Percentiles rank a stretch among this genome's conserved stretches.
Evolutionary conservation across 2,113 vertebrate genomes (phyloP).

Genomic region (Seriola rivoliana): DNA sequence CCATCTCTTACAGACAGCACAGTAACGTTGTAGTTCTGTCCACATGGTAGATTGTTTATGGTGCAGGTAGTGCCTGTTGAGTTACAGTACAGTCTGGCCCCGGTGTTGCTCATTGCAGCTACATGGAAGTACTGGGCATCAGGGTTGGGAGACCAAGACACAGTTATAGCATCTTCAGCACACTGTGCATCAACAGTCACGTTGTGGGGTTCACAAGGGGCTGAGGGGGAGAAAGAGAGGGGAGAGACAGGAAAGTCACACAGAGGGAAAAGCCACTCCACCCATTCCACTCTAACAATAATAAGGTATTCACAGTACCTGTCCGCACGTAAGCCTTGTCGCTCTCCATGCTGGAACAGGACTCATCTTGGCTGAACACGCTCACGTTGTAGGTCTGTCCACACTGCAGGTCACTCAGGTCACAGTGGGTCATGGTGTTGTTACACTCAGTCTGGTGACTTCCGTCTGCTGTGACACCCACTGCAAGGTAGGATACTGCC

Average conservation of each 20-base stretch:
- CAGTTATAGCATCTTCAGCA: slow-evolving; percentile 41
- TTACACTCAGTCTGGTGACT: slow-evolving; percentile 64
- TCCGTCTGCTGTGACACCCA: slow-evolving; percentile 62
- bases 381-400: slow-evolving; percentile 80
- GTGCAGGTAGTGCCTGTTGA: slow-evolving; percentile 64
- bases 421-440: slow-evolving; percentile 72
- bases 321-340: slow-evolving; percentile 55
- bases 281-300: background rate
- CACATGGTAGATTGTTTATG: slow-evolving; percentile 73
- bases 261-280: too few relatives aligned
- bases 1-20: slow-evolving; percentile 64
- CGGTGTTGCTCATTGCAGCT: slow-evolving; percentile 51
- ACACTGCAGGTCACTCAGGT: slow-evolving; percentile 73
- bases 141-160: slow-evolving; percentile 77
- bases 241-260: too few relatives aligned
- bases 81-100: slow-evolving; percentile 67
- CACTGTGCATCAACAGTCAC: slow-evolving; percentile 69
- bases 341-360: slow-evolving; percentile 71
- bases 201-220: slow-evolving; percentile 76
- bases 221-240: slow-evolving; percentile 52
- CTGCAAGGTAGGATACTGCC: slow-evolving; percentile 66
- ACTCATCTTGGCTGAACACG: slow-evolving; percentile 63
- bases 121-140: slow-evolving; percentile 77
- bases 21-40: slow-evolving; percentile 73
- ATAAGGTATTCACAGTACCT: slow-evolving; percentile 64